These are phyloP conservation scores for Amphipyra berbera DNA, from an alignment of 2,888 invertebrate species.

Conservation along the genomic window DNA sequence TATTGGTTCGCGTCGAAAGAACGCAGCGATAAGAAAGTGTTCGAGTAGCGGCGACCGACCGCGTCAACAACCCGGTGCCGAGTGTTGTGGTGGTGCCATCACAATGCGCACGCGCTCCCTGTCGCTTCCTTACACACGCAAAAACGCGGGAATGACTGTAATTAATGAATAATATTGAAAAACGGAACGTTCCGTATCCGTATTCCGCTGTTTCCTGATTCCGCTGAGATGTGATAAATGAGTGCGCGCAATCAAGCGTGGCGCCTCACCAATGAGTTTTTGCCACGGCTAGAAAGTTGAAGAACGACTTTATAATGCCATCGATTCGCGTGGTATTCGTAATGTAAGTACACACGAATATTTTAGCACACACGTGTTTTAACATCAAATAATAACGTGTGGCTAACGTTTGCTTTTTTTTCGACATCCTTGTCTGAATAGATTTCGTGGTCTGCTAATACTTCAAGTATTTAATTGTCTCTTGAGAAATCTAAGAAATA, in stretches of 20 bases:
- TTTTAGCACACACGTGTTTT: slow-evolving; percentile 27
- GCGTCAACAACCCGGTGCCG: slow-evolving; percentile 60
- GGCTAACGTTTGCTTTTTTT: slow-evolving; percentile 7
- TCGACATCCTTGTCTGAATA: background rate
- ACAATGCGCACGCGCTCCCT: slow-evolving; percentile 55
- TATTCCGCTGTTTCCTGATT: slow-evolving; percentile 61
- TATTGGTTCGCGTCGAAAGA: slow-evolving; percentile 33
- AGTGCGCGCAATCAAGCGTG: slow-evolving; percentile 43
- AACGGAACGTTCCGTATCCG: slow-evolving; percentile 71
- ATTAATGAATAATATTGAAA: slow-evolving; percentile 30
- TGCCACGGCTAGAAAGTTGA: slow-evolving; percentile 60
- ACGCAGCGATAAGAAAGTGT: slow-evolving; percentile 41
- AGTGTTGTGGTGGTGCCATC: slow-evolving; percentile 59
- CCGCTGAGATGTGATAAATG: slow-evolving; percentile 58
- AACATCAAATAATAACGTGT: slow-evolving; percentile 18
- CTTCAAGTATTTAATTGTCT: background rate
- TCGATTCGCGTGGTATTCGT: slow-evolving; percentile 36
- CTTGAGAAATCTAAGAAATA: slow-evolving; percentile 1
- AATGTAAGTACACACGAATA: slow-evolving; percentile 37
- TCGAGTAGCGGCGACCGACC: slow-evolving; percentile 65
- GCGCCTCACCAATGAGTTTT: slow-evolving; percentile 40
- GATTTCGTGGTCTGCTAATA: background rate
- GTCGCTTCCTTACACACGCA: slow-evolving; percentile 60
- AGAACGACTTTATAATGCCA: slow-evolving; percentile 42
- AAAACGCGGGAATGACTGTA: slow-evolving; percentile 53